Evolutionary conservation across 2,797 vertebrate genomes (phyloP), one percentile per base, ranked within the genome.

Genomic region (Scomberomorus guttatus): DNA sequence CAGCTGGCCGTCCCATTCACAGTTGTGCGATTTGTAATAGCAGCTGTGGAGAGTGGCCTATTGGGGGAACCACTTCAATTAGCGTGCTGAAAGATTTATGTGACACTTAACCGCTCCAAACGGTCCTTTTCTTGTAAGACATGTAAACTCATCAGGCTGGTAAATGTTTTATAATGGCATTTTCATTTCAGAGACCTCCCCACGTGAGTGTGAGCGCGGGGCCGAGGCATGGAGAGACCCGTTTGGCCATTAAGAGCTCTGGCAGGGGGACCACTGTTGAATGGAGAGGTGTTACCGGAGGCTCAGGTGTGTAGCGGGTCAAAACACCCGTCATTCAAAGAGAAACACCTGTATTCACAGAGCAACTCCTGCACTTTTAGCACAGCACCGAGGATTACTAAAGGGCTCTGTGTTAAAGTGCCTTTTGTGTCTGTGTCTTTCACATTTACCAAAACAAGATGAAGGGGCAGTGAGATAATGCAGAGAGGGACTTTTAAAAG

Each of bases 121-220:
- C 73, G 27, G 68, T 81, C 65, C 72, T 83, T 90, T 85, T 91
- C 87, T 90, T 90, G 89, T 89, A 84, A 83, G 79, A 87, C 84
- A 79, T 87, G 90, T 92, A 87, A 92, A 88, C 90, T 82, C 89
- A 87, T 87, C 85, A 86, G 72, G 87, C 67, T 83, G 84, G 72
- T 91, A 86, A 92, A 93, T 92, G 82, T 90, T 93, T 92, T 79
- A 91, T 90, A 84, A 92, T 81, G 73, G 76, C 68, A 70, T 87
- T 88, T 92, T 92, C 81, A 83, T 87, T 87, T 87, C 51, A 9
- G 73, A 80, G 64, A 61, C 67, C 70, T 84, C 77, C 70, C 82
- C 61, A 44, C 50, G 34, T 80, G 67, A 82, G 69, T 20, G 70
- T 27, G 76, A 77, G 75, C 5, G 32, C 17, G 10, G 66, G 55